phyloP scores from a whole-genome alignment of 1,140 invertebrate species.

The Linepithema humile region DNA sequence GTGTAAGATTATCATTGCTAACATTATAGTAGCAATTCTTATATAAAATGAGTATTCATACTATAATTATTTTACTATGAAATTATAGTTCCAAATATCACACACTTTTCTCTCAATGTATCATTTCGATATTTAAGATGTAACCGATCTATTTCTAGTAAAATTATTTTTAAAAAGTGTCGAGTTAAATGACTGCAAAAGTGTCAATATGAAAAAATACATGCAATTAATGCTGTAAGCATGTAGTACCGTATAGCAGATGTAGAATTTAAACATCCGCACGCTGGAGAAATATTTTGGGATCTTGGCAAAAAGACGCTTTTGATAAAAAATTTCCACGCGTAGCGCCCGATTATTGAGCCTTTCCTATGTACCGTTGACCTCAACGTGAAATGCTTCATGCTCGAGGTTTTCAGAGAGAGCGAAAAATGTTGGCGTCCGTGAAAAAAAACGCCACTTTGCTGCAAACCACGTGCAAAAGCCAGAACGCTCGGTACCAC shows the following conservation, averaged over 20 bases:
- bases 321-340: constrained; percentile 41
- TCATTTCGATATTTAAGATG: constrained; percentile 24
- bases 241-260: background rate
- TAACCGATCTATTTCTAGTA: background rate
- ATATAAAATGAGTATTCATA: too few relatives aligned
- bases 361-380: constrained; percentile 18
- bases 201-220: constrained; percentile 25
- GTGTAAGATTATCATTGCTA: too few relatives aligned
- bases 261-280: constrained; percentile 27
- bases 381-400: constrained; percentile 40
- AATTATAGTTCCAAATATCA: too few relatives aligned
- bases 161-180: constrained; percentile 25
- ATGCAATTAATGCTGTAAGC: constrained; percentile 5
- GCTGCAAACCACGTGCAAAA: background rate
- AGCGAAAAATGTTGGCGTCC: constrained; percentile 28
- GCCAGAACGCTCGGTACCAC: background rate
- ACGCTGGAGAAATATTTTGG: constrained; percentile 6
- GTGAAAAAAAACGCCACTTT: constrained; percentile 3
- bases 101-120: too few relatives aligned
- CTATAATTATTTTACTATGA: too few relatives aligned
- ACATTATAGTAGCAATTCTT: too few relatives aligned
- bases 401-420: constrained; percentile 23
- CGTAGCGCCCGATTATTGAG: constrained; percentile 16
- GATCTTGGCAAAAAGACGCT: constrained; percentile 36
- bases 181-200: background rate